Conservation (phyloP, 2,113 vertebrate species). For the Piaya cayana region DNA sequence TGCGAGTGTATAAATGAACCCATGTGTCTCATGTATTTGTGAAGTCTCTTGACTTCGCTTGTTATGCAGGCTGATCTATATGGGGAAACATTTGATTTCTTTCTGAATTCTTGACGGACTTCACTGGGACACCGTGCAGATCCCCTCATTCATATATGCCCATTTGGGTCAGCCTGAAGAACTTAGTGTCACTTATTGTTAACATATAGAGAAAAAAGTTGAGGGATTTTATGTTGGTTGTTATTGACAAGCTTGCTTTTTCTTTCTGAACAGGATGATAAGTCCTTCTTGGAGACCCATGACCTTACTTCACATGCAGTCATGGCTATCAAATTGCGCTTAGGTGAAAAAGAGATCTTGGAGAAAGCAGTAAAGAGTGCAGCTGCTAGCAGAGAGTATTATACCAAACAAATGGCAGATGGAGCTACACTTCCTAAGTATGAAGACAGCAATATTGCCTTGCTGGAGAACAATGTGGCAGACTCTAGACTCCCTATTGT, state of each 20-base stretch:
- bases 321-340: conserved; percentile 87
- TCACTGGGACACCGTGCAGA: neutral
- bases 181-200: neutral
- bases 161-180: neutral
- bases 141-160: neutral
- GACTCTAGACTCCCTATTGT: conserved; percentile 89
- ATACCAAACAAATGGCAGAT: conserved; percentile 81
- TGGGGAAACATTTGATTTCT: neutral
- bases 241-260: neutral
- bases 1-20: neutral
- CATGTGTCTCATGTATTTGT: neutral
- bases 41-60: neutral
- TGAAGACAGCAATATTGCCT: conserved; percentile 86
- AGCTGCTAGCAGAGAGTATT: conserved; percentile 79
- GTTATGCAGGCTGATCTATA: neutral
- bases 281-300: conserved; percentile 79
- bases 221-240: neutral
- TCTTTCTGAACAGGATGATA: conserved; percentile 82
- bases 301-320: conserved; percentile 82
- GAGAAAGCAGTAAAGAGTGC: conserved; percentile 85
- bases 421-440: conserved; percentile 82
- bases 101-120: neutral
- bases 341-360: conserved; percentile 96
- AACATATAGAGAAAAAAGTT: neutral
- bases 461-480: conserved; percentile 83